phyloP scores from a whole-genome alignment of 2,797 vertebrate species.

The Taeniopygia guttata region DNA sequence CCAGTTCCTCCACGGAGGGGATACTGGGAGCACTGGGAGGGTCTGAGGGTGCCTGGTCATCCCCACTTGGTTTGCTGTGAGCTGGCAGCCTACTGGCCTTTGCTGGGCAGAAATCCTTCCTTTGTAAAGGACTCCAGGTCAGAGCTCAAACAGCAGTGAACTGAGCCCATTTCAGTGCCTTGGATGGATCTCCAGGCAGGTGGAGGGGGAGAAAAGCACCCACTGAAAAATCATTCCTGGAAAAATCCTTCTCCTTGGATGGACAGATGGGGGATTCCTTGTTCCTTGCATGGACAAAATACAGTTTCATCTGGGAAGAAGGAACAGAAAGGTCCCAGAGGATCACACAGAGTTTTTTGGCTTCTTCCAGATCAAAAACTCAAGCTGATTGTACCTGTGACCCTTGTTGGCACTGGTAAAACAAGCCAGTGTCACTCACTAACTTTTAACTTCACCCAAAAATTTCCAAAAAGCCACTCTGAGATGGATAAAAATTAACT shows the following conservation, averaged over 20 bases:
- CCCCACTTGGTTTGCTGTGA: accelerated
- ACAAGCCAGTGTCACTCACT: background rate
- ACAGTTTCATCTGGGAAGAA: background rate
- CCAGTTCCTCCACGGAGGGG: background rate
- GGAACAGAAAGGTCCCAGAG: background rate
- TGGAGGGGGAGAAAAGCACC: background rate
- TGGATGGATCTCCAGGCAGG: background rate
- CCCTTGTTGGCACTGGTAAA: background rate
- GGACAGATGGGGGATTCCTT: background rate
- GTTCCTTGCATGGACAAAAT: background rate
- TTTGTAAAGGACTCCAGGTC: background rate
- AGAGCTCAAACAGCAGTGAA: background rate
- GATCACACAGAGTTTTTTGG: background rate
- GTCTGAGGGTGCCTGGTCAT: background rate
- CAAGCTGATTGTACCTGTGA: background rate
- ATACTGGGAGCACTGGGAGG: background rate
- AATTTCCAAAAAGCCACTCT: background rate
- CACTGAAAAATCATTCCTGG: background rate
- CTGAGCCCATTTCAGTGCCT: background rate
- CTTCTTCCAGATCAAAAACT: background rate
- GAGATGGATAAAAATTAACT: background rate
- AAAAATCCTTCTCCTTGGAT: background rate
- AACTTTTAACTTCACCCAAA: background rate
- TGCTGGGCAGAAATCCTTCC: background rate
- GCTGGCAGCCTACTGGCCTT: background rate